Evolutionary conservation across 2,888 invertebrate genomes (phyloP), one percentile per base, ranked within the genome.

Genomic region (Pegoplata infirma): DNA sequence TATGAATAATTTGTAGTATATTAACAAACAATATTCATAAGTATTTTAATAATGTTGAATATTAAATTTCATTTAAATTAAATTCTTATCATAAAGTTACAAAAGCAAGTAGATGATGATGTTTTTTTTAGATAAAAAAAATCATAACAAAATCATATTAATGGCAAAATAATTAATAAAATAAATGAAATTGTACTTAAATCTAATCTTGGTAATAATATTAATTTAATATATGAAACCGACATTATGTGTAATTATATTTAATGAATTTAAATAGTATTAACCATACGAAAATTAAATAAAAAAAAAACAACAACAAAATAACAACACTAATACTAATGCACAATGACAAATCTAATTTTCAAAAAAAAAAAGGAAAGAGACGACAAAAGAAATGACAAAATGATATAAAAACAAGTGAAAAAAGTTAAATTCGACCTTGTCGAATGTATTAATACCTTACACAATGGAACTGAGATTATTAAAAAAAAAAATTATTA

Each of bases 301-400:
- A 47, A 17, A n/a, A n/a, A n/a, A n/a, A n/a, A 47, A 63, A 14
- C 23, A 72, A 16, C 16, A 56, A 25, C 32, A 16, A 51, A 47
- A 49, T 19, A 12, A 14, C 6, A 19, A 19, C 7, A 59, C 36
- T 46, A 63, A 12, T 32, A 19, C 56, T 75, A 75, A 79, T 75
- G 75, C 67, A 67, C 71, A 79, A 71, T 79, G 79, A 63, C 71
- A 79, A 79, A 79, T 79, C 67, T 75, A 79, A 75, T 79, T 75
- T 72, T 71, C 58, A 44, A 61, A 71, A 71, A 51, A 68, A 47
- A 47, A 23, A 25, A 10, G 6, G 14, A 19, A 40, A 14, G n/a
- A 36, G 16, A 49, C 14, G n/a, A 12, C 25, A 58, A 25, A 28
- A n/a, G n/a, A 32, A 28, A 55, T 17, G 28, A 40, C n/a, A 40